Percentiles rank a stretch among this genome's conserved stretches.
Conservation (phyloP, 2,113 vertebrate genomes). For the Bambusicola thoracicus region DNA sequence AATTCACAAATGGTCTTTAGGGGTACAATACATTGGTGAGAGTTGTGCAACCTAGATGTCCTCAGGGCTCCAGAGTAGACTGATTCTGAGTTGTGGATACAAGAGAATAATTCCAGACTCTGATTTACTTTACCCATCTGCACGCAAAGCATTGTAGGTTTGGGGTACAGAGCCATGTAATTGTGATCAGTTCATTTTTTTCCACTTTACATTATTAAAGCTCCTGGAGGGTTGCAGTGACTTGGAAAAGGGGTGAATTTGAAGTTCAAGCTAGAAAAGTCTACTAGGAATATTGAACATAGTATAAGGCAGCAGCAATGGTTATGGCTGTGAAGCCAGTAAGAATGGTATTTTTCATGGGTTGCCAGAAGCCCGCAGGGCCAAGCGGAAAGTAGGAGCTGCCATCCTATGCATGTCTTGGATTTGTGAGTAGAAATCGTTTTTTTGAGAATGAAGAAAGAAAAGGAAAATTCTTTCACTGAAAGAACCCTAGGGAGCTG, state of each 20-base stretch:
- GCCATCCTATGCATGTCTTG: neutral
- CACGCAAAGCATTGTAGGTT: neutral
- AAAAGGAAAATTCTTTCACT: conserved; percentile 4
- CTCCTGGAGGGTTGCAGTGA: neutral
- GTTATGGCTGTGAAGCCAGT: neutral
- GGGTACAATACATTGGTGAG: neutral
- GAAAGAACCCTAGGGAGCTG: conserved; percentile 2
- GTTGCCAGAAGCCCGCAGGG: conserved; percentile 18
- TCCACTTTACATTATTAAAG: neutral
- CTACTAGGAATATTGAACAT: neutral
- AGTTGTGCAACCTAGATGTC: neutral
- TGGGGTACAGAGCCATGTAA: neutral
- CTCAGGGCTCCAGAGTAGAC: neutral
- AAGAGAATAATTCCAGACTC: neutral
- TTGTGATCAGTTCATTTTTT: neutral
- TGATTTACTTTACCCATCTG: neutral
- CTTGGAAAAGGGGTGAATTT: conserved; percentile 14
- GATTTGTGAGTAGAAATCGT: neutral
- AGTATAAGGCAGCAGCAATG: neutral
- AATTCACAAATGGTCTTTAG: neutral
- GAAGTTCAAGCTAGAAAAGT: conserved; percentile 6
- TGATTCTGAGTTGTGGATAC: neutral
- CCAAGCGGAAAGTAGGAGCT: neutral
- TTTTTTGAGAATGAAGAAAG: neutral
- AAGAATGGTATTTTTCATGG: neutral